Base-by-base conservation (phyloP, 2,113 vertebrate genomes). In the Micronycteris hirsuta region DNA sequence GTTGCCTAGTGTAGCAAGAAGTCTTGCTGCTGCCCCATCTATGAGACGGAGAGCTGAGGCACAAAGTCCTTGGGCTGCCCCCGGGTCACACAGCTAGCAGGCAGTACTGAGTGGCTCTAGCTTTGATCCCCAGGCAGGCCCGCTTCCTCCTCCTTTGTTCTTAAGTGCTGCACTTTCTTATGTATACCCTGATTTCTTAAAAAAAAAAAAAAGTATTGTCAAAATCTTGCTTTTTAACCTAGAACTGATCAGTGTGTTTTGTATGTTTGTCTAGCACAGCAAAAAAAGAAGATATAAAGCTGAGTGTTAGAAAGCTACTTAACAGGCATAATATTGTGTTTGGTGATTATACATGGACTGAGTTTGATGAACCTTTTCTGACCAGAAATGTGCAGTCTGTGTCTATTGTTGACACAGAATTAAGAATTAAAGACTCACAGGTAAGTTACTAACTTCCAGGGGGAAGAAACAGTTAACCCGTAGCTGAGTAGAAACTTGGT, bases 351-450 rank as follows among this genome's bases (percentile, higher is more conserved):
- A 99, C 98, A 15, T 99, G 99, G 99, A 99, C 97, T 0, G 99
- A 99, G 67, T 99, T 99, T 94, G 99, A 99, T 61, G 99, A 99
- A 0, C 80, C 98, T 56, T 99, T 99, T 97, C 98, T 99, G 33
- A 93, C 88, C 73, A 99, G 98, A 96, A 98, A 99, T 0, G 99
- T 99, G 56, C 98, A 99, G 49, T 99, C 99, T 0, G 99, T 99
- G 76, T 97, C 99, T 0, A 96, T 99, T 54, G 99, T 99, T 94
- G 99, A 99, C 97, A 98, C 98, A 0, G 99, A 99, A 28, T 97
- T 99, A 84, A 98, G 98, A 41, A 81, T 98, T 36, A 99, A 98
- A 94, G 98, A 98, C 41, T 97, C 98, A 93, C 98, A 99, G 98
- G 98, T 99, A 98, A 90, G 41, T 41, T n/a, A 1, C 36, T 70